Base-by-base conservation (phyloP, 2,113 vertebrate species). In the Hyla sarda region DNA sequence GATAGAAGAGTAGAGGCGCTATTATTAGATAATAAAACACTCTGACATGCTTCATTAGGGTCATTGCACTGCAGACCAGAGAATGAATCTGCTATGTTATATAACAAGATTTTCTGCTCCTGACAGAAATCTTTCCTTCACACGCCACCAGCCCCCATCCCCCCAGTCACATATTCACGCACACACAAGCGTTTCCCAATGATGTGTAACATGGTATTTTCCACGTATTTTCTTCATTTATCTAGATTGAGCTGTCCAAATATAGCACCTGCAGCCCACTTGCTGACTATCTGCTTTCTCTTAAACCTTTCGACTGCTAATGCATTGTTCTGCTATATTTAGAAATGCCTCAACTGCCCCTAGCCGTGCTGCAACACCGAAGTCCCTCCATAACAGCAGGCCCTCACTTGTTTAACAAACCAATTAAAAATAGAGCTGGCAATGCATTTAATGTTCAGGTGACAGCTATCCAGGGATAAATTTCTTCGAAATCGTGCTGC, bases 371-470 rank as follows among this genome's bases (percentile, higher is more conserved):
- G 45, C 52, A 21, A 0, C 25, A 0, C 37, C 30, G 50, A 47
- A 23, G 45, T 6, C 16, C 17, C 37, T 62, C 52, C 34, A 21
- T 62, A 56, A n/a, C 50, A 60, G 71, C 21, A 62, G 47, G 21
- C 25, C 50, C 56, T 73, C 52, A 47, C 28, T 34, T 41, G 6
- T 62, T 75, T 84, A 84, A 75, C 82, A 74, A 75, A 84, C 71
- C 71, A 84, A 84, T 84, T 75, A 62, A 84, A 83, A 45, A 32
- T 74, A 19, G 13, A 62, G 52, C 71, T 83, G 67, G 52, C 69
- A 58, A 34, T 0, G 50, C 76, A 8, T 23, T 58, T 76, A 28
- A 76, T 76, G 73, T 58, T 37, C 52, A 79, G 54, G 76, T 58
- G 76, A 58, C 50, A 16, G 34, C 77, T n/a, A 25, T 80, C 77